Base-by-base conservation (phyloP, 2,888 invertebrate species). In the Leptothorax acervorum region DNA sequence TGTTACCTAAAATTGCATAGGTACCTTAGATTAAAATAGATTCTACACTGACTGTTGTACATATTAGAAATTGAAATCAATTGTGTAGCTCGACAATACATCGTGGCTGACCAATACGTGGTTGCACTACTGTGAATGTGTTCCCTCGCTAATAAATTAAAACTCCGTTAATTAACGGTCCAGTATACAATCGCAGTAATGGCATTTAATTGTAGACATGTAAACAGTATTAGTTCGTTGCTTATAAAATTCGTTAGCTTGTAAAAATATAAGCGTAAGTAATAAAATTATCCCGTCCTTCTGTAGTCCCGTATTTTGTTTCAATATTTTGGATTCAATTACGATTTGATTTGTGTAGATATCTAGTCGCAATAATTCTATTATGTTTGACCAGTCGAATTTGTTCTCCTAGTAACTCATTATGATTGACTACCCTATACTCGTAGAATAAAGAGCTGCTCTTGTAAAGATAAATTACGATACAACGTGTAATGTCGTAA, bases 381-480 rank as follows among this genome's bases (percentile, higher is more conserved):
- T 66, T 42, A 39, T 60, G 57, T 53, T 65, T 65, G 84, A 83
- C 35, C 76, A 70, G 42, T 65, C 45, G 42, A 66, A 70, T 39
- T 66, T 82, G 66, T 75, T 65, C 57, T 68, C 18, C 71, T n/a
- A 76, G 62, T 82, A 75, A 85, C 75, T 79, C 83, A 83, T 86
- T 73, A 76, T 74, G 81, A 87, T 83, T 39, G 60, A 84, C 82
- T 78, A 75, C 57, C 57, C 60, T 68, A 5, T 9, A 15, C 60
- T 53, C 11, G 15, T 68, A 48, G 57, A 28, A 76, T 5, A 74
- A 78, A 42, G 23, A 76, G 42, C 28, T 28, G 23, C 28, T 23
- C 31, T 73, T 39, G 51, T 63, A 65, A 78, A 79, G 82, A 57
- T 85, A 88, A 86, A 88, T 89, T 82, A 82, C 31, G 35, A 23